Evolutionary conservation across 2,888 invertebrate species (phyloP).

Genomic region (Perdita meconis): DNA sequence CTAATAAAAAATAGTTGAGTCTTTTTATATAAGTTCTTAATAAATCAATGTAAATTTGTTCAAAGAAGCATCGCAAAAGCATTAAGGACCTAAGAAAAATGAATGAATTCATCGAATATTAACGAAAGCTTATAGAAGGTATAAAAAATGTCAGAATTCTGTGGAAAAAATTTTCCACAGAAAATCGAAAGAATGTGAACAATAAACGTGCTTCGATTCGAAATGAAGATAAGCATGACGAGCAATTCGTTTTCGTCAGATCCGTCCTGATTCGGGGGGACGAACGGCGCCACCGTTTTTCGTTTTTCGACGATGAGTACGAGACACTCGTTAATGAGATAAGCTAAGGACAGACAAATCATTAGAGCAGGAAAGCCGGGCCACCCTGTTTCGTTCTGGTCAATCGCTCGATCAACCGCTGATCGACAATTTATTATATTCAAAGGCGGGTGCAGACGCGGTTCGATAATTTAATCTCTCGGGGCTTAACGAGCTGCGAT

Average conservation of each 20-base stretch:
- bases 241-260: neutral
- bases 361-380: conserved; percentile 61
- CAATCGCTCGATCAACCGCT: conserved; percentile 68
- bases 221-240: neutral
- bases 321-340: conserved; percentile 65
- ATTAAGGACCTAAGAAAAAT: too few species aligned
- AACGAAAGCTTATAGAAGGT: neutral
- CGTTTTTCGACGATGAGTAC: conserved; percentile 9
- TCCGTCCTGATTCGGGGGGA: neutral
- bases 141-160: too few species aligned
- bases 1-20: too few species aligned
- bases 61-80: too few species aligned
- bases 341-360: conserved; percentile 67
- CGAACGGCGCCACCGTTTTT: neutral
- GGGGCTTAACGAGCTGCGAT: conserved; percentile 67
- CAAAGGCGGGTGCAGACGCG: conserved; percentile 47
- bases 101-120: neutral
- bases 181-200: neutral
- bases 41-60: too few species aligned
- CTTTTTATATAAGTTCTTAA: too few species aligned
- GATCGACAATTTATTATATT: conserved; percentile 72
- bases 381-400: conserved; percentile 66
- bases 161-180: too few species aligned
- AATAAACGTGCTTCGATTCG: neutral
- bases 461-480: conserved; percentile 71